Evolutionary conservation across 2,797 vertebrate species (phyloP), one percentile per base, ranked within the genome.

Genomic region (Pelodytes ibericus): DNA sequence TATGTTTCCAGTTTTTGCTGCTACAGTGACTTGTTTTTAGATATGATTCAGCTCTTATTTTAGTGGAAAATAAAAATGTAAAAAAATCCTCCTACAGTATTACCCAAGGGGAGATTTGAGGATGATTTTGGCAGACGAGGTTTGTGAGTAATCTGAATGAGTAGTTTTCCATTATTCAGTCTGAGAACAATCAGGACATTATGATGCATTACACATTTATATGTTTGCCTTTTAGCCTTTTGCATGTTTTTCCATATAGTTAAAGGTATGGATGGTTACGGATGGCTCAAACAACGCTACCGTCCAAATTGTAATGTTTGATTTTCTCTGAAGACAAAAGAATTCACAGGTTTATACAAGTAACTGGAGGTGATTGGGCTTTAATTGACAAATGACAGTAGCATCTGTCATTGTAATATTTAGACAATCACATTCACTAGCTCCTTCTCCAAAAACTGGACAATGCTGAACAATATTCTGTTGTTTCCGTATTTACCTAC

Each of bases 41-140:
- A 72, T 67, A 73, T 73, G 76, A 79, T 72, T 79, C 76, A 79
- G 76, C 70, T 79, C 26, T 79, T 79, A 79, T 79, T 79, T 73
- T 61, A 79, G 57, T 49, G 63, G 70, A 72, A 79, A 61, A 68
- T 53, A 39, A 56, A 67, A 66, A 75, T 53, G 22, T n/a, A 53
- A 25, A 15, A 67, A 77, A 67, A 64, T 49, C 57, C 75, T 67
- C 75, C 75, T 51, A 78, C 75, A 67, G 62, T 53, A 67, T 72
- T 72, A 78, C 56, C 63, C 62, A 78, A 66, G 70, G 58, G 20
- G 75, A 72, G 69, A 31, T 51, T 60, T 78, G 44, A 79, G 70
- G 63, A 68, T 73, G 70, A 41, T 60, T 78, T 79, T 79, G 76
- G 76, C 76, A 79, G 70, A 78, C 47, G 41, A 24, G 25, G 3